Percentiles rank a stretch among this genome's conserved stretches.
These are phyloP conservation scores for Caenorhabditis latens DNA, from an alignment of 1,140 invertebrate genomes.

Conservation along the genomic window DNA sequence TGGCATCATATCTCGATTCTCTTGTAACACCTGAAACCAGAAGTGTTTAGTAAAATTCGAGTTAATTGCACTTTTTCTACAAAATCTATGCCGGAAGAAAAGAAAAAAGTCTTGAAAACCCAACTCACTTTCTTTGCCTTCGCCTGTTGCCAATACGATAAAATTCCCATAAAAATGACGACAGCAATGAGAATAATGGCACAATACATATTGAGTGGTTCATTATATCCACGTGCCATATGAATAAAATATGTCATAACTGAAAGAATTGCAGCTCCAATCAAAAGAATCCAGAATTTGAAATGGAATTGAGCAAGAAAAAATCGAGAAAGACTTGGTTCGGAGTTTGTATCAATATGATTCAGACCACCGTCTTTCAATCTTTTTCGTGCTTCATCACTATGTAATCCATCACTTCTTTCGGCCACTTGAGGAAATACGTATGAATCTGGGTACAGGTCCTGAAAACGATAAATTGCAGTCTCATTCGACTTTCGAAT, in stretches of 20 bases:
- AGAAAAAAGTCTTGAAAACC: not conserved
- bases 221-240: slow-evolving; percentile 73
- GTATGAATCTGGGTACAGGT: slow-evolving; percentile 76
- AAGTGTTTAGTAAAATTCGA: not conserved
- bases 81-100: too few relatives aligned
- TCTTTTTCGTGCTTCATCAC: slow-evolving; percentile 74
- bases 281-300: slow-evolving; percentile 76
- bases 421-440: slow-evolving; percentile 74
- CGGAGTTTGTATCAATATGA: slow-evolving; percentile 69
- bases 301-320: slow-evolving; percentile 75
- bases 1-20: slow-evolving; percentile 74
- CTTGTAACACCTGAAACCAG: slow-evolving; percentile 70
- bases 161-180: slow-evolving; percentile 74
- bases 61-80: too few relatives aligned
- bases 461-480: slow-evolving; percentile 42
- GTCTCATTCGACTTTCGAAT: not conserved
- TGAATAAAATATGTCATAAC: slow-evolving; percentile 77
- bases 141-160: slow-evolving; percentile 77
- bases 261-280: slow-evolving; percentile 72
- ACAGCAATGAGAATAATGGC: slow-evolving; percentile 74
- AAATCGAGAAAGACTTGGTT: slow-evolving; percentile 68
- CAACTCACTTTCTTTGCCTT: slow-evolving; percentile 71
- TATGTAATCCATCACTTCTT: slow-evolving; percentile 73
- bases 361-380: slow-evolving; percentile 74
- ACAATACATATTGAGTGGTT: slow-evolving; percentile 76